Evolutionary conservation across 2,888 invertebrate genomes (phyloP).

Genomic region (Syritta pipiens): DNA sequence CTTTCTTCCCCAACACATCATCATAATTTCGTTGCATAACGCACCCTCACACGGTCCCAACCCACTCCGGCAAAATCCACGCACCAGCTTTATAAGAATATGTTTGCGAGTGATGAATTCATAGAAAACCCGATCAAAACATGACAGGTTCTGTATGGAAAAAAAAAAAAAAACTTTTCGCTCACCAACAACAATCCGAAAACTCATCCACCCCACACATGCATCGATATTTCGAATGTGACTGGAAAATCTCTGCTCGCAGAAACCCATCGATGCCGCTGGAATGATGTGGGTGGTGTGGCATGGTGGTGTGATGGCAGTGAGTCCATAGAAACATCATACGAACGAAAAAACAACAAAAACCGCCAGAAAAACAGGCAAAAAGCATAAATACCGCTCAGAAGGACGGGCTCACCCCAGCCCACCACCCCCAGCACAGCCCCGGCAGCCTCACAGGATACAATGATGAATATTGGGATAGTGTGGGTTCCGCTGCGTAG

Average conservation of each 20-base stretch:
- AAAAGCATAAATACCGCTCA: conserved; percentile 44
- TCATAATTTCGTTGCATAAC: too few relatives aligned
- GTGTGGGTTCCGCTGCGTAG: conserved; percentile 67
- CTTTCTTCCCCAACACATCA: too few relatives aligned
- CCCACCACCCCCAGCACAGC: conserved; percentile 6
- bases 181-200: conserved; percentile 32
- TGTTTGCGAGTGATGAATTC: conserved; percentile 35
- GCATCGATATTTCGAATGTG: conserved; percentile 39
- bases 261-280: conserved; percentile 58
- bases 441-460: conserved; percentile 44
- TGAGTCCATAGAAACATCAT: conserved; percentile 52
- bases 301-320: conserved; percentile 37
- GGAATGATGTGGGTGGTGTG: too few relatives aligned
- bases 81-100: conserved; percentile 8
- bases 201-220: not conserved
- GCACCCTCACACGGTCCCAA: not conserved
- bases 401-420: too few relatives aligned
- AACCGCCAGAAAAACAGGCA: conserved; percentile 46
- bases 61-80: not conserved
- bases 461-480: conserved; percentile 56
- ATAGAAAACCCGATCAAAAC: conserved; percentile 21
- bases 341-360: conserved; percentile 27
- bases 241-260: conserved; percentile 60
- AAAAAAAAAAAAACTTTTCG: conserved; percentile 45
- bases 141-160: conserved; percentile 16